Conservation (phyloP, 2,888 invertebrate species). For the Catocala nupta region DNA sequence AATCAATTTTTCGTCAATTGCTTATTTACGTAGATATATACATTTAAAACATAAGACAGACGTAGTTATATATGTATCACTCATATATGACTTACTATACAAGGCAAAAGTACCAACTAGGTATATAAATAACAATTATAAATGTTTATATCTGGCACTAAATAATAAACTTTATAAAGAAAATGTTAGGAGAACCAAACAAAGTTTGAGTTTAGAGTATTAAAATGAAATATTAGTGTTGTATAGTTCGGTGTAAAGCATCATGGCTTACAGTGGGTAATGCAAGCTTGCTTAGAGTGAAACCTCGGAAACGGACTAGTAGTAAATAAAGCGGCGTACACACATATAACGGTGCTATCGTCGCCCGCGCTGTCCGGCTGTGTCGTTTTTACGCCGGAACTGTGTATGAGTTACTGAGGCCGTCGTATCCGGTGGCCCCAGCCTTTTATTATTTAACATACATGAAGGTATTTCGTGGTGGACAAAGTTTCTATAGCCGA, state of each 20-base stretch:
- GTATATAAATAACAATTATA: background rate
- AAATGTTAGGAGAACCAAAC: background rate
- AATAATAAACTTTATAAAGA: background rate
- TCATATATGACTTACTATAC: too few species aligned
- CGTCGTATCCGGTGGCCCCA: conserved; percentile 67
- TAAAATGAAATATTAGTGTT: conserved; percentile 3
- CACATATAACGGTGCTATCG: conserved; percentile 69
- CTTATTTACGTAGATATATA: too few species aligned
- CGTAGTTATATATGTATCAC: too few species aligned
- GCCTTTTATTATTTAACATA: conserved; percentile 65
- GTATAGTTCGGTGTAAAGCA: conserved; percentile 35
- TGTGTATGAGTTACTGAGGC: conserved; percentile 79
- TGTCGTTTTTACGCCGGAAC: conserved; percentile 82
- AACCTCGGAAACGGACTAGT: conserved; percentile 63
- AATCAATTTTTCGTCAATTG: too few species aligned
- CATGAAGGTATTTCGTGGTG: conserved; percentile 56
- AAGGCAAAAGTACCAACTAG: too few species aligned
- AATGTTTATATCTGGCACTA: background rate
- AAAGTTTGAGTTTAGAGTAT: background rate
- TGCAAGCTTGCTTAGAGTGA: conserved; percentile 47
- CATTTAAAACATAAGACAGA: too few species aligned
- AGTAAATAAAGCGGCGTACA: conserved; percentile 69
- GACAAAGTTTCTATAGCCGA: conserved; percentile 48
- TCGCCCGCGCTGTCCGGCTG: conserved; percentile 65
- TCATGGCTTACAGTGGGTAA: conserved; percentile 37